Conservation (phyloP, 2,888 invertebrate genomes). For the Argyresthia goedartella region DNA sequence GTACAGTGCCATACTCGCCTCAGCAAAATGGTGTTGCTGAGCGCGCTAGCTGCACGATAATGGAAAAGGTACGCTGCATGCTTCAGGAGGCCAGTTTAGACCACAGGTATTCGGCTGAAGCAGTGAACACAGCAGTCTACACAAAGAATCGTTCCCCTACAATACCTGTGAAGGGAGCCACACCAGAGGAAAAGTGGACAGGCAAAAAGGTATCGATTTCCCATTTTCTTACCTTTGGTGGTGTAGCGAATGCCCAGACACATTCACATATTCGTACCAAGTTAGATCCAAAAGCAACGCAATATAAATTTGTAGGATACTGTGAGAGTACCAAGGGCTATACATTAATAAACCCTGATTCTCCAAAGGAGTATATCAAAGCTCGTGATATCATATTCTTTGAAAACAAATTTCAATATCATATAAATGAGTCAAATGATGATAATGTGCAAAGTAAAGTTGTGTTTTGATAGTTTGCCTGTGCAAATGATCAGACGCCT, state of each 20-base stretch:
- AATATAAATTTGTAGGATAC: constrained; percentile 11
- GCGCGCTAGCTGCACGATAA: constrained; percentile 12
- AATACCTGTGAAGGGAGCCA: constrained; percentile 10
- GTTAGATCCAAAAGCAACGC: constrained; percentile 8
- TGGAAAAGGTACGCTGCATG: constrained; percentile 13
- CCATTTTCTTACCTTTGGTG: constrained; percentile 12
- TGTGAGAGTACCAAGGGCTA: constrained; percentile 7
- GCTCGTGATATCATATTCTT: constrained; percentile 11
- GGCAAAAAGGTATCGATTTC: constrained; percentile 9
- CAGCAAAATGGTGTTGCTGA: constrained; percentile 28
- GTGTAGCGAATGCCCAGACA: constrained; percentile 12
- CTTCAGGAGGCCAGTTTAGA: constrained; percentile 10
- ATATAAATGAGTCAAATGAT: not conserved
- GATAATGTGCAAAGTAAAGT: not conserved
- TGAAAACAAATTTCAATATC: constrained; percentile 3
- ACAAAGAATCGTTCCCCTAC: constrained; percentile 13
- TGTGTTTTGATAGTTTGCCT: not conserved
- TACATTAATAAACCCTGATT: constrained; percentile 9
- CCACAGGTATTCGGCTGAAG: constrained; percentile 14
- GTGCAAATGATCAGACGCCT: not conserved
- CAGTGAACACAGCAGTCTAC: constrained; percentile 12
- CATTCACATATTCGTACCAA: constrained; percentile 9
- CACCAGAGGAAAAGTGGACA: constrained; percentile 13
- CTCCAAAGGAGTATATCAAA: constrained; percentile 8
- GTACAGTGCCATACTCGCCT: constrained; percentile 19